These are phyloP conservation scores for Pemphredon lugubris DNA, from an alignment of 2,888 invertebrate species.

Conservation along the genomic window DNA sequence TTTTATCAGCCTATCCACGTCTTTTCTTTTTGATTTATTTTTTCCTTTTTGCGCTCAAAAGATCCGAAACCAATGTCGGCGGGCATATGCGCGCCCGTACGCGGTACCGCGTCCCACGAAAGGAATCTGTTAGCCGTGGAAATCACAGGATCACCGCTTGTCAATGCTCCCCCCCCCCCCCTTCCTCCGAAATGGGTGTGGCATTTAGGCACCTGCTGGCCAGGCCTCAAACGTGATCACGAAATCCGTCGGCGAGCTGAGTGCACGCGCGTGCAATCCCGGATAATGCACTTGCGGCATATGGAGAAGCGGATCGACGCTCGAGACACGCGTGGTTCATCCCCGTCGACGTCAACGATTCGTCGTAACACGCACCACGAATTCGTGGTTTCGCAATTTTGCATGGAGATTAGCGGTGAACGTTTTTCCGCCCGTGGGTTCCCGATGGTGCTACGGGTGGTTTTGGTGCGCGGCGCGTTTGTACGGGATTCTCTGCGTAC, in stretches of 20 bases:
- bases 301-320: conserved; percentile 38
- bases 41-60: no score
- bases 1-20: neutral
- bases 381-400: conserved; percentile 59
- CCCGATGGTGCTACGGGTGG: conserved; percentile 6
- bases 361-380: conserved; percentile 23
- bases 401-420: conserved; percentile 37
- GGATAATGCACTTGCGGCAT: conserved; percentile 51
- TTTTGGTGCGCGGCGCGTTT: neutral
- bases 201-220: conserved; percentile 68
- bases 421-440: conserved; percentile 6
- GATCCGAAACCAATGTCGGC: conserved; percentile 7
- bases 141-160: conserved; percentile 67
- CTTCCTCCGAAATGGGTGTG: conserved; percentile 41
- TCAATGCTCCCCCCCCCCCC: conserved; percentile 56
- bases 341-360: neutral
- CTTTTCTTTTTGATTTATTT: no score
- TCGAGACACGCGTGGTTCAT: conserved; percentile 14
- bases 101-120: no score
- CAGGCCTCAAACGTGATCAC: conserved; percentile 56
- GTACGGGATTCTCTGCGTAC: no score
- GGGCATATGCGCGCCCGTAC: conserved; percentile 39
- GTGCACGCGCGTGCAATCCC: conserved; percentile 15
- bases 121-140: conserved; percentile 63
- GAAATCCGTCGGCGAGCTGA: no score